Evolutionary conservation across 2,113 vertebrate species (phyloP).

Genomic region (Lophura nycthemera): DNA sequence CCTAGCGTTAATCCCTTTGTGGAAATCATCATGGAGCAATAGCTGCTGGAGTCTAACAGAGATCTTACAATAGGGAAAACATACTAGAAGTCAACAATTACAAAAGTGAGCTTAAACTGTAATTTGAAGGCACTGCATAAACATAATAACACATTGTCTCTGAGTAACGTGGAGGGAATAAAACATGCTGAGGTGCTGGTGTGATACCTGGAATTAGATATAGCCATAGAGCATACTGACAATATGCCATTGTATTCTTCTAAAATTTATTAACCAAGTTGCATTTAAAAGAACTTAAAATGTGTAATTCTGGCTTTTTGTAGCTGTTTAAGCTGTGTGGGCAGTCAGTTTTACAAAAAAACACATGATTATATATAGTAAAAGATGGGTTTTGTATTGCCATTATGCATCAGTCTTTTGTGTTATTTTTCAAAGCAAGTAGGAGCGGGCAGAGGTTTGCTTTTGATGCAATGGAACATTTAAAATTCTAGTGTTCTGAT

Average conservation of each 20-base stretch:
- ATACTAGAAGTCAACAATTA: not conserved
- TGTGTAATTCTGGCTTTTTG: not conserved
- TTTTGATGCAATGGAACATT: slow-evolving; percentile 12
- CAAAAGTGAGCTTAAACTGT: not conserved
- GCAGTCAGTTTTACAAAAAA: not conserved
- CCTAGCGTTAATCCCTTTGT: not conserved
- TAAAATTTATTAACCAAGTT: slow-evolving; percentile 1
- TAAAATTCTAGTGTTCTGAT: not conserved
- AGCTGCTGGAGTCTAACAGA: not conserved
- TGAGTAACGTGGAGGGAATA: not conserved
- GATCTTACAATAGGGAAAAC: not conserved
- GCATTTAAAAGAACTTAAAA: not conserved
- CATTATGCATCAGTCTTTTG: not conserved
- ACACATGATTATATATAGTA: not conserved
- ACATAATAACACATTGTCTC: not conserved
- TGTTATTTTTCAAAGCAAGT: slow-evolving; percentile 22
- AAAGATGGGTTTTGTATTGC: not conserved
- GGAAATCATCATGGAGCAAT: not conserved
- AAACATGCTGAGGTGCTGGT: not conserved
- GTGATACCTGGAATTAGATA: not conserved
- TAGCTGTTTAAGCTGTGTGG: not conserved
- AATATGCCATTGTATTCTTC: not conserved
- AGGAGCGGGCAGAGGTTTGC: not conserved
- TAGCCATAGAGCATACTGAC: not conserved
- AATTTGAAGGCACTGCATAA: not conserved